These are phyloP conservation scores for Diacarnus erythraeanus DNA, from an alignment of 37 sponge, comb jelly and placozoan species.

Conservation along the genomic window DNA sequence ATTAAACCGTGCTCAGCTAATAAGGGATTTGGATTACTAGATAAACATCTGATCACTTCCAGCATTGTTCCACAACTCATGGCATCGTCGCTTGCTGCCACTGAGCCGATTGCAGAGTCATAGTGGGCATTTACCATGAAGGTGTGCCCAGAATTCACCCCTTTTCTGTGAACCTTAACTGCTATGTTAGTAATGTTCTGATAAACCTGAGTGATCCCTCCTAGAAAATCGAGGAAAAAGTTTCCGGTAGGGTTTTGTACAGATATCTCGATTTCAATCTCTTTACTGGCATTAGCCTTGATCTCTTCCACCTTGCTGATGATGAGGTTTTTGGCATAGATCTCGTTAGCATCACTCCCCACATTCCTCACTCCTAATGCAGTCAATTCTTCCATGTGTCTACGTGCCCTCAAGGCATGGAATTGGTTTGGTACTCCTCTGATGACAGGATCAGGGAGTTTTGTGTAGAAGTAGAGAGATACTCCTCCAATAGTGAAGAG, in stretches of 20 bases:
- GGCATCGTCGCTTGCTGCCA: conserved; percentile 84
- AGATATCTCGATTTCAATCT: conserved; percentile 48
- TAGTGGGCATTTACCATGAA: conserved; percentile 74
- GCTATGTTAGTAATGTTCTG: conserved; percentile 61
- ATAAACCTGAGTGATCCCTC: conserved; percentile 61
- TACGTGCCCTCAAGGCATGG: conserved; percentile 39
- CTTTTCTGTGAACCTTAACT: conserved; percentile 19
- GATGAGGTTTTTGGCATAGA: conserved; percentile 39
- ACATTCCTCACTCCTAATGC: conserved; percentile 53
- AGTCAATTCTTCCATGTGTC: conserved; percentile 54
- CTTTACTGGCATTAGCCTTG: background rate
- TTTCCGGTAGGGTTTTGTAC: conserved; percentile 48
- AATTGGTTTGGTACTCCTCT: conserved; percentile 42
- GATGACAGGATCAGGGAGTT: conserved; percentile 17
- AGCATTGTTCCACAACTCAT: conserved; percentile 75
- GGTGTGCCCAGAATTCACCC: conserved; percentile 38
- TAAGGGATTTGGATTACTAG: conserved; percentile 29
- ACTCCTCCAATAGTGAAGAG: background rate
- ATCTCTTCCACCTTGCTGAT: conserved; percentile 30
- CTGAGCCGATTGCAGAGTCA: conserved; percentile 67
- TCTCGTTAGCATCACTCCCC: conserved; percentile 67
- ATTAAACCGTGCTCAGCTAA: conserved; percentile 39
- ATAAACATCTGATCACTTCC: conserved; percentile 48
- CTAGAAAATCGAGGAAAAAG: conserved; percentile 53
- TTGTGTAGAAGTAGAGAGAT: conserved; percentile 12